These are phyloP conservation scores for Notocelia uddmanniana DNA, from an alignment of 2,888 invertebrate species.

Conservation along the genomic window DNA sequence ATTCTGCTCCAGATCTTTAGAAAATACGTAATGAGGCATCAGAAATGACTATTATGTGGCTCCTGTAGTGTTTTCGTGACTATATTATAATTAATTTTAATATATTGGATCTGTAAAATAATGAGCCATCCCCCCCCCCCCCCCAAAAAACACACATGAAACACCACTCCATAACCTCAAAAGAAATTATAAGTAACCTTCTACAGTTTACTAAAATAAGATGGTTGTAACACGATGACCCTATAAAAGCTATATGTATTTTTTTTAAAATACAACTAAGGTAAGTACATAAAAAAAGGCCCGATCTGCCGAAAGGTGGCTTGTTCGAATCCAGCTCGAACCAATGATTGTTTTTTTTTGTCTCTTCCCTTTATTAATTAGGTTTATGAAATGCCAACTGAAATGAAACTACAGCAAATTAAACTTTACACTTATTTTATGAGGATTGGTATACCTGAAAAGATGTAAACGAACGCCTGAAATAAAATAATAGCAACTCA, in stretches of 20 bases:
- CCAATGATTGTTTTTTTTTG: background rate
- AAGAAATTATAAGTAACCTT: background rate
- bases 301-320: background rate
- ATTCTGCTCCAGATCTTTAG: slow-evolving; percentile 11
- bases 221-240: background rate
- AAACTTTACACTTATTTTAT: too few species aligned
- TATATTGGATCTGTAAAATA: too few species aligned
- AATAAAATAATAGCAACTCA: too few species aligned
- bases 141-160: too few species aligned
- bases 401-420: background rate
- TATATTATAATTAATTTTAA: too few species aligned
- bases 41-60: background rate
- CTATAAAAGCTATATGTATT: too few species aligned
- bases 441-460: too few species aligned
- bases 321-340: background rate
- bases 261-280: too few species aligned
- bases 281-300: background rate
- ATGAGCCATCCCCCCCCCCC: too few species aligned
- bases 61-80: background rate
- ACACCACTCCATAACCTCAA: too few species aligned
- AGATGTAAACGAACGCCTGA: too few species aligned
- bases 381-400: background rate
- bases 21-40: background rate
- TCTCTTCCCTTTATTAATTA: background rate
- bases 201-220: background rate